A percentile compares a stretch with the other conserved stretches of the same genome.
These are phyloP conservation scores for Dicrostonyx torquatus DNA, from an alignment of 2,797 vertebrate species.

Conservation along the genomic window DNA sequence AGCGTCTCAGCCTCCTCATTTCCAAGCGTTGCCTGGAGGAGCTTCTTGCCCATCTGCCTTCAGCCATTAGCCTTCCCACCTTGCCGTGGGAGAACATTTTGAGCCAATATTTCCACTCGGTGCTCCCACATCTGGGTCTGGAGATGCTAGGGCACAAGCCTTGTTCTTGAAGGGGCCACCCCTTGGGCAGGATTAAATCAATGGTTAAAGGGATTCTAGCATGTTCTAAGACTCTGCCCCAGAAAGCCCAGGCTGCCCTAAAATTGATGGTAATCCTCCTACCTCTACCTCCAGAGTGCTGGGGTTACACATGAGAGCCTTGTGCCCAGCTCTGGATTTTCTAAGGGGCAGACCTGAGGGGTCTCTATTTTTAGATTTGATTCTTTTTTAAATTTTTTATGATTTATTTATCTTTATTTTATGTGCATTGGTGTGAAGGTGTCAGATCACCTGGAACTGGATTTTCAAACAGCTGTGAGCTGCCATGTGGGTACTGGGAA, in stretches of 20 bases:
- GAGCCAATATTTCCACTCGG: neutral
- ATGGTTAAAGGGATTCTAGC: neutral
- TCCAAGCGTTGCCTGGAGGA: neutral
- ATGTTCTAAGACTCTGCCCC: neutral
- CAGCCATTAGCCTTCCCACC: neutral
- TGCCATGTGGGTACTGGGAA: too few species aligned
- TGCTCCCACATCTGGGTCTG: neutral
- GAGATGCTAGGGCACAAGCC: neutral
- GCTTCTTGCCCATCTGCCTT: neutral
- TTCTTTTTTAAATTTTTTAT: too few species aligned
- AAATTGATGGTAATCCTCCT: neutral
- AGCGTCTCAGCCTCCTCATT: neutral
- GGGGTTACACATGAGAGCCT: neutral
- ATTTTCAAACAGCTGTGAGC: too few species aligned
- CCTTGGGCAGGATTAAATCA: neutral
- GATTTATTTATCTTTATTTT: too few species aligned
- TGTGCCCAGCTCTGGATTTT: neutral
- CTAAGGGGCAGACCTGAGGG: neutral
- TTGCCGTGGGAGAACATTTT: neutral
- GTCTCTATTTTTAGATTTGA: constrained; percentile 20
- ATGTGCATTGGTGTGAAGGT: too few species aligned
- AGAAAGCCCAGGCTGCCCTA: neutral
- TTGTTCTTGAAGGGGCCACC: neutral
- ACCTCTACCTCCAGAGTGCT: neutral
- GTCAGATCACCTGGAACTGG: too few species aligned